Evolutionary conservation across 2,113 vertebrate genomes (phyloP).

Genomic region (Triplophysa dalaica): DNA sequence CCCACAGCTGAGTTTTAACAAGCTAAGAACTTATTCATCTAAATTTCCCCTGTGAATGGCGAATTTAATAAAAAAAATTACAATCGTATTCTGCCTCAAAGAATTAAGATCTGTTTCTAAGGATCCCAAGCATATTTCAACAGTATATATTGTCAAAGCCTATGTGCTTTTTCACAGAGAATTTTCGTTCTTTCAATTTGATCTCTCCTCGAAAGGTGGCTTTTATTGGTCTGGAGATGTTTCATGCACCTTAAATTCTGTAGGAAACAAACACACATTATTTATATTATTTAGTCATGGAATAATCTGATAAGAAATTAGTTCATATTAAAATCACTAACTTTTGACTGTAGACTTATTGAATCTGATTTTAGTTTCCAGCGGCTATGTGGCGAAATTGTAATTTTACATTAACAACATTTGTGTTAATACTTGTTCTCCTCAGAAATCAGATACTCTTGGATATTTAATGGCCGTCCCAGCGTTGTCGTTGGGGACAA

Average conservation of each 20-base stretch:
- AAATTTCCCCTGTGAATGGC: neutral
- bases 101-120: neutral
- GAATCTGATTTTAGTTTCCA: too few relatives aligned
- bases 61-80: neutral
- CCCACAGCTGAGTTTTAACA: constrained; percentile 1
- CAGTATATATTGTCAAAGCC: neutral
- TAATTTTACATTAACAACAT: neutral
- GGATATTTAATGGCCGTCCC: constrained; percentile 80
- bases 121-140: neutral
- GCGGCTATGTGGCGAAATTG: neutral
- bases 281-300: too few relatives aligned
- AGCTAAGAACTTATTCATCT: neutral
- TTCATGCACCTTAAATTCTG: too few relatives aligned
- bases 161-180: neutral
- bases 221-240: too few relatives aligned
- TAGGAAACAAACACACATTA: too few relatives aligned
- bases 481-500: constrained; percentile 74
- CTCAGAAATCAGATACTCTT: constrained; percentile 80
- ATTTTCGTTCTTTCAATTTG: too few relatives aligned
- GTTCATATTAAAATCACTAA: too few relatives aligned
- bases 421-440: constrained; percentile 19
- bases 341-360: too few relatives aligned
- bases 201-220: too few relatives aligned
- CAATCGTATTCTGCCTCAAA: neutral
- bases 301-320: too few relatives aligned